Evolutionary conservation across 2,888 invertebrate genomes (phyloP), one percentile per base, ranked within the genome.

Genomic region (Gandaritis pyraliata): DNA sequence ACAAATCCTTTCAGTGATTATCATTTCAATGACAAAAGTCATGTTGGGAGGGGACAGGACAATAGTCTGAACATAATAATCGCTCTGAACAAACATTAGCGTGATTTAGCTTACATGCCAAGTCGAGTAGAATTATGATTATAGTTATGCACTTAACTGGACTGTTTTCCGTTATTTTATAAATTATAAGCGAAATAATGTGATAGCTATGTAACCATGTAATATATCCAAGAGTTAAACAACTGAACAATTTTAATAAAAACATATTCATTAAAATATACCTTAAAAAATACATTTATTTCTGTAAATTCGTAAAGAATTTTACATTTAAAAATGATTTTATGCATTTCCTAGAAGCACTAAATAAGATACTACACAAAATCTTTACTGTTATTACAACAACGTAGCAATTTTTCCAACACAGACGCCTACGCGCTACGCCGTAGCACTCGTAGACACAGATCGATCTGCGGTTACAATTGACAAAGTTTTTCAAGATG

Each of bases 401-500:
- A 46, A 36, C 23, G 58, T n/a, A 49, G 30, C 36, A 5, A 2
- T 36, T 36, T 50, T 38, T 46, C 43, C 23, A 56, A 64, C 38
- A 38, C 36, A 36, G 50, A 64, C 66, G 69, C 66, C 64, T 68
- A 75, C 73, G 71, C 56, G 65, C 69, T 65, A 64, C 72, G 75
- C 67, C 74, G 76, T 72, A 72, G 70, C 59, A 58, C 58, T 61
- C 63, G 87, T 88, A 87, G 84, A 89, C 90, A 80, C 90, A 88
- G 82, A 90, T 90, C 90, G 90, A 90, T 90, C 84, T 87, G 86
- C 87, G 86, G 90, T 88, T 89, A 86, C 71, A 71, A 89, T 86
- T 90, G 91, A 89, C 89, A 89, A 90, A 90, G 84, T 89, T 90
- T 90, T 90, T 88, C 90, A 90, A 90, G 90, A 90, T 90, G 90